A percentile compares a stretch with the other conserved stretches of the same genome.
These are phyloP conservation scores for Lymantria dispar DNA, from an alignment of 2,888 invertebrate species.

Conservation along the genomic window DNA sequence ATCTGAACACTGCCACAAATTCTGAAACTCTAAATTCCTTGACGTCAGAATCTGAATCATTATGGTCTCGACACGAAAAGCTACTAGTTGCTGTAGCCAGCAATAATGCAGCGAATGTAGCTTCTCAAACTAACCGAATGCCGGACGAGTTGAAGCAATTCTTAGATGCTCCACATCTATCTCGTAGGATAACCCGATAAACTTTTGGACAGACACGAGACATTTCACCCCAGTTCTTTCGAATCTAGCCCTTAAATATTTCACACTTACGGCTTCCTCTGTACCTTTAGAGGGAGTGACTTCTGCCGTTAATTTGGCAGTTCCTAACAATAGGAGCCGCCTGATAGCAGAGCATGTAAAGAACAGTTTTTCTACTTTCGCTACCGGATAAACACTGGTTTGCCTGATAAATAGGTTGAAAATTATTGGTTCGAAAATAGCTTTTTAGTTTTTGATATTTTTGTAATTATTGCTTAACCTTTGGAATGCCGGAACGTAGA, in stretches of 20 bases:
- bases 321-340: slow-evolving; percentile 16
- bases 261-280: slow-evolving; percentile 15
- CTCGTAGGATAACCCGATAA: slow-evolving; percentile 11
- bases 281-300: slow-evolving; percentile 12
- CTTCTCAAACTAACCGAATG: neutral
- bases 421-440: no score
- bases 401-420: slow-evolving; percentile 19
- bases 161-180: slow-evolving; percentile 18
- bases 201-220: slow-evolving; percentile 19
- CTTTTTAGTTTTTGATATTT: no score
- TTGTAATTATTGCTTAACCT: no score
- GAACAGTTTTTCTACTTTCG: slow-evolving; percentile 2
- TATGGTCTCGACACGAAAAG: slow-evolving; percentile 32
- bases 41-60: no score
- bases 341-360: slow-evolving; percentile 12
- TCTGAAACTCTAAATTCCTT: neutral
- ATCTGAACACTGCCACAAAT: neutral
- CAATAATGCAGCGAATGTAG: neutral
- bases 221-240: slow-evolving; percentile 34
- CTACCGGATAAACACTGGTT: slow-evolving; percentile 39
- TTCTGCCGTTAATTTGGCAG: no score
- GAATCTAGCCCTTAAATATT: slow-evolving; percentile 30
- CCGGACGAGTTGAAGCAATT: slow-evolving; percentile 21
- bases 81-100: neutral
- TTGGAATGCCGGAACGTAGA: no score